Base-by-base conservation (phyloP, 2,113 vertebrate genomes). In the Melanocharis versteri region DNA sequence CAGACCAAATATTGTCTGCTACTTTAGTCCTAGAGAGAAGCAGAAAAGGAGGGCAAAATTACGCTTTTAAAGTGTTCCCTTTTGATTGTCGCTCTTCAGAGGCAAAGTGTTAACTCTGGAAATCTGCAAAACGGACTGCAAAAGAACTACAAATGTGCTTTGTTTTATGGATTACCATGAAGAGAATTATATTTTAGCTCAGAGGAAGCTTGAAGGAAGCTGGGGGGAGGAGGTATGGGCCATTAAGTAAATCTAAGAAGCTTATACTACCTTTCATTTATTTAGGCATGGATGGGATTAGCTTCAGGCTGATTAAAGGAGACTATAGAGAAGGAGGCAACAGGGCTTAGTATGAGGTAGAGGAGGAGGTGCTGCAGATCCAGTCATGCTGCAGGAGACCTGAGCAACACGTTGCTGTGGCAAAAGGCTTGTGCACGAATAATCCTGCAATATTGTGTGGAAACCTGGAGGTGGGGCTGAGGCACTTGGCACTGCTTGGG, bases 281-380 rank as follows among this genome's bases (percentile, higher is more conserved):
- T 88, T 95, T 91, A 81, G 75, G 24, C 66, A 83, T 48, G 44
- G 42, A 48, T 51, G 51, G 64, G 56, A 83, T 95, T 95, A 95
- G 50, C 60, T 80, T 64, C 3, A 0, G 60, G 64, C 19, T 95
- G 72, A 95, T 92, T 93, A 83, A 86, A 93, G 68, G 51, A 89
- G 31, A 40, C 47, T 64, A 2, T 19, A 40, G 60, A 77, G 66
- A 85, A 65, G 42, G 20, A 69, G 37, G 45, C 66, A 83, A 37
- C 10, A 24, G 26, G 26, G 18, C 22, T 58, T 7, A 1, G 51
- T 7, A 6, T 15, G 48, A 20, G 17, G 30, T 58, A 54, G 77
- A 90, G 70, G 54, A 83, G 51, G 42, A 77, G 68, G 16, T 93
- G 27, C 50, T 86, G 35, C 56, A 42, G 61, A 68, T 27, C 65